Percentiles rank a stretch among this genome's conserved stretches.
Conservation (phyloP, 2,888 invertebrate species). For the Exocentrus adspersus region DNA sequence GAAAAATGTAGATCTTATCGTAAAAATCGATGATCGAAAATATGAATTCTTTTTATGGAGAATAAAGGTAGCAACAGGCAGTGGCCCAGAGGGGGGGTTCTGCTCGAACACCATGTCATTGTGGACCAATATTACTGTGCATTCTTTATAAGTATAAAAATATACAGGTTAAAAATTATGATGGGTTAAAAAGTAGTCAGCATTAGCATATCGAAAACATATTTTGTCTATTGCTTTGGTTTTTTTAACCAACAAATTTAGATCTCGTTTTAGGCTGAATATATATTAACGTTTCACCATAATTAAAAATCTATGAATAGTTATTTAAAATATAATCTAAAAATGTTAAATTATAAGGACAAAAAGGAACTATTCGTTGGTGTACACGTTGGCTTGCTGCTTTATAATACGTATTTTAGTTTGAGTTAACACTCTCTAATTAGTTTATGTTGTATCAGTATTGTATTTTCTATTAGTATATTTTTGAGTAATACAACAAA, state of each 20-base stretch:
- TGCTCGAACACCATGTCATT: constrained; percentile 25
- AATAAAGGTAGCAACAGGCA: constrained; percentile 51
- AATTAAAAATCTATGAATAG: no score
- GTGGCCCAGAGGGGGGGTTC: constrained; percentile 22
- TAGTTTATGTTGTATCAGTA: no score
- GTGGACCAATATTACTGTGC: constrained; percentile 27
- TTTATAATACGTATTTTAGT: no score
- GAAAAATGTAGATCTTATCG: constrained; percentile 62
- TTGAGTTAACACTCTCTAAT: no score
- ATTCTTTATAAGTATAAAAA: constrained; percentile 23
- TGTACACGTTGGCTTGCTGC: no score
- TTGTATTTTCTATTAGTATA: no score
- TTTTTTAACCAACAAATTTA: background rate
- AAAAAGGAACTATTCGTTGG: no score
- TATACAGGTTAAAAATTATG: constrained; percentile 17
- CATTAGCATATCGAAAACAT: constrained; percentile 9
- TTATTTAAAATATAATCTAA: no score
- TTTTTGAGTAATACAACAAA: no score
- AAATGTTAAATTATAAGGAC: no score
- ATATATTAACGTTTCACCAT: no score
- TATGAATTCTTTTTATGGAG: constrained; percentile 60
- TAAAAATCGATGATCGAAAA: constrained; percentile 63
- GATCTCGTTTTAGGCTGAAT: no score
- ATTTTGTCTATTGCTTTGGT: background rate
- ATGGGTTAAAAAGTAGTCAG: constrained; percentile 9